Percentiles rank a stretch among this genome's conserved stretches.
These are phyloP conservation scores for Aphidoletes aphidimyza DNA, from an alignment of 2,888 invertebrate species.

Conservation along the genomic window DNA sequence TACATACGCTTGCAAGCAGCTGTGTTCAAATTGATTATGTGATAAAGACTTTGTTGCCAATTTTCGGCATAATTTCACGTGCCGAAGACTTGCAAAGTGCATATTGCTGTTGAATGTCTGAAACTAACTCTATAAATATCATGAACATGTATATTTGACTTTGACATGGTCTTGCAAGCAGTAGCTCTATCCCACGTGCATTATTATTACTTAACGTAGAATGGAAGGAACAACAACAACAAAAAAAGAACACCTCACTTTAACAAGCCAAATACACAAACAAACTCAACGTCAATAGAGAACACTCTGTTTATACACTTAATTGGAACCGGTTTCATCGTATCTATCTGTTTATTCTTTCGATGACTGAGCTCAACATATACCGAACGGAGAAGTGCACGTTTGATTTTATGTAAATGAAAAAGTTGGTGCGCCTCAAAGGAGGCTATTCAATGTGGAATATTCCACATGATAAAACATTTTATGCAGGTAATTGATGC, in stretches of 20 bases:
- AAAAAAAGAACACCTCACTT: not conserved
- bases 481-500: slow-evolving; percentile 32
- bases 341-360: not conserved
- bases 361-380: not conserved
- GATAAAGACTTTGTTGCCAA: not conserved
- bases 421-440: not conserved
- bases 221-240: not conserved
- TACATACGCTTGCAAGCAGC: not conserved
- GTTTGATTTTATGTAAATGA: slow-evolving; percentile 9
- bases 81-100: not conserved
- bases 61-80: not conserved
- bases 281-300: not conserved
- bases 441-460: not conserved
- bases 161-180: slow-evolving; percentile 23
- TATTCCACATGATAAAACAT: slow-evolving; percentile 42
- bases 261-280: not conserved
- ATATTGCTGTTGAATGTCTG: not conserved
- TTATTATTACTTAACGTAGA: slow-evolving; percentile 30
- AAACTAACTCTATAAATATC: not conserved
- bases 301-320: not conserved
- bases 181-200: not conserved
- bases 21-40: not conserved
- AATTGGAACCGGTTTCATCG: slow-evolving; percentile 44
- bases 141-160: slow-evolving; percentile 16
- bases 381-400: not conserved